Base-by-base conservation (phyloP, 2,888 invertebrate genomes). In the Hirtodrosophila alboralis region DNA sequence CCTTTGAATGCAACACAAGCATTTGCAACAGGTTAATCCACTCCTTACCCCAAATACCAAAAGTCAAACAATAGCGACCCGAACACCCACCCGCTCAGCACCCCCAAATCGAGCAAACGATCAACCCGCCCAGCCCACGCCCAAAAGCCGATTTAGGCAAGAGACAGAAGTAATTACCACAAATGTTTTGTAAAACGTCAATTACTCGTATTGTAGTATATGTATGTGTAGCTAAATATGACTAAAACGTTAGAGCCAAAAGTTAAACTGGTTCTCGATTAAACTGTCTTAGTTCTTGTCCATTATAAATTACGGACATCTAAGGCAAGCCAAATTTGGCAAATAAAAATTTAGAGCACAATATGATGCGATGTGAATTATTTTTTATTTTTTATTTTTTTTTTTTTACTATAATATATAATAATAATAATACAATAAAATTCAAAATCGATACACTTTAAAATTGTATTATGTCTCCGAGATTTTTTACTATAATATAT, bases 21-120 rank as follows among this genome's bases (percentile, higher is more conserved):
- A 31, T 18, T 47, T 28, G 36, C 53, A 54, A 38, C 60, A 68
- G 63, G 45, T 58, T 64, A 53, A 51, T 60, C 54, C 74, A 73
- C 59, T 48, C 67, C 68, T 56, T 67, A 58, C 28, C 31, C 47
- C 16, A 83, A 78, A 79, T 78, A 70, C 49, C 83, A 73, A 70
- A 56, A 69, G 57, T 72, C 66, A 66, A 66, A 31, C 58, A 66
- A 73, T 64, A 56, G 60, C 68, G 51, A 61, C 56, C 27, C 18
- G 33, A 30, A 51, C 48, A 53, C 44, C 64, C 33, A 58, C 16
- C 38, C 10, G n/a, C 36, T 10, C 31, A 41, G 51, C 62, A 52
- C 62, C 51, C 57, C 40, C 37, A 65, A 62, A 62, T 31, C 16
- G 33, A 44, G 38, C 53, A 53, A 71, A 56, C 38, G 13, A 63